phyloP scores from a whole-genome alignment of 1,140 invertebrate genomes.

The Drosophila erecta region DNA sequence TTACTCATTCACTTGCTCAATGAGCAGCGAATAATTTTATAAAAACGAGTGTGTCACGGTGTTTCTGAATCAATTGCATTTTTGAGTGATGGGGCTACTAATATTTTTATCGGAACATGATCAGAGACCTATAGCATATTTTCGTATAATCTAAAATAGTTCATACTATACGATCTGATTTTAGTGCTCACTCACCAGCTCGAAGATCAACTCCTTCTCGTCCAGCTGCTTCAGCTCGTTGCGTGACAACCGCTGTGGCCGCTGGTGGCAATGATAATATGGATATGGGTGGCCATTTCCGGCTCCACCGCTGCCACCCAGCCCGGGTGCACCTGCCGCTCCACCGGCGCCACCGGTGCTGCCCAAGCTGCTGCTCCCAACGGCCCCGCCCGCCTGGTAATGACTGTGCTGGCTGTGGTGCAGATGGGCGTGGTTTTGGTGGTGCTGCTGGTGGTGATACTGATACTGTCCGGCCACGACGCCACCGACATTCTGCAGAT shows the following conservation, averaged over 20 bases:
- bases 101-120: too few relatives aligned
- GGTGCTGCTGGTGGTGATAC: conserved; percentile 56
- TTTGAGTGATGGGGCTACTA: background rate
- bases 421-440: conserved; percentile 44
- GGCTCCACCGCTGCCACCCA: conserved; percentile 8
- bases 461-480: conserved; percentile 61
- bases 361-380: conserved; percentile 52
- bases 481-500: conserved; percentile 61
- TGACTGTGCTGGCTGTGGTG: conserved; percentile 65
- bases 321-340: background rate
- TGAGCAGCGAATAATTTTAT: too few relatives aligned
- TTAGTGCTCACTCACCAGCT: conserved; percentile 88
- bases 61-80: background rate
- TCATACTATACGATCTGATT: background rate
- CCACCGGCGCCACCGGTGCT: conserved; percentile 17
- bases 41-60: background rate
- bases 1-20: background rate
- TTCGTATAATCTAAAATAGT: background rate
- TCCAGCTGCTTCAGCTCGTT: conserved; percentile 94
- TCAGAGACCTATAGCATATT: too few relatives aligned
- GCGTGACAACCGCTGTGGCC: conserved; percentile 90
- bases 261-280: conserved; percentile 75
- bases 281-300: conserved; percentile 55
- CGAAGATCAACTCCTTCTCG: conserved; percentile 97
- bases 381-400: conserved; percentile 66